Evolutionary conservation across 2,113 vertebrate genomes (phyloP), one percentile per base, ranked within the genome.

Genomic region (Lepidiolamprologus cunningtoni): DNA sequence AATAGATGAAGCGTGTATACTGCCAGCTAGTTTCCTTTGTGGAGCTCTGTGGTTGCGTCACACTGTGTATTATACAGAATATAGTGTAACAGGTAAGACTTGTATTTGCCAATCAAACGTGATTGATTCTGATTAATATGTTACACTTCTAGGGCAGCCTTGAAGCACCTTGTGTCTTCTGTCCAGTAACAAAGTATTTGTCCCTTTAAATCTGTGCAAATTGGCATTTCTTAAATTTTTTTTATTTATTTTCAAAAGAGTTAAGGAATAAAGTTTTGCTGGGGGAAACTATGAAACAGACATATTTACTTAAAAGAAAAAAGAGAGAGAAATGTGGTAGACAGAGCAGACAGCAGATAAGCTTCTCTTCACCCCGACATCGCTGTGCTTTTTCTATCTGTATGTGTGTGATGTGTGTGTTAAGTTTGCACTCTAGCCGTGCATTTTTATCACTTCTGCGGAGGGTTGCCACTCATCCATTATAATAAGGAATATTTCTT

Each of bases 391-490:
- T 86, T 58, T 86, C 26, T 50, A 8, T 86, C 17, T 84, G 31
- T 83, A 37, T 84, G 82, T 84, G 61, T 84, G 81, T 71, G 58
- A 26, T 42, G 82, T 57, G 57, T 82, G 80, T 82, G 9, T 76
- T 79, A 47, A 11, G 42, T 87, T 85, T 71, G 54, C 55, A 63
- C 66, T 68, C 82, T 23, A n/a, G 58, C 17, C 21, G 3, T 84
- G 63, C 71, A 79, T 87, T 89, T 87, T 76, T 66, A 79, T 87
- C 80, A 87, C 81, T 88, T 85, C 85, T 90, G 82, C 52, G 63
- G 79, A 83, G 79, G 54, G 54, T 87, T 91, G 80, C 91, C 86
- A 87, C 83, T 94, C 87, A 91, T 87, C 84, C 85, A 81, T 91
- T 91, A 87, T 87, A 87, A 84, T 83, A 83, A 81, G 31, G 86